Percentiles rank a stretch among this genome's conserved stretches.
These are phyloP conservation scores for Eulithis prunata DNA, from an alignment of 2,888 invertebrate species.

Conservation along the genomic window DNA sequence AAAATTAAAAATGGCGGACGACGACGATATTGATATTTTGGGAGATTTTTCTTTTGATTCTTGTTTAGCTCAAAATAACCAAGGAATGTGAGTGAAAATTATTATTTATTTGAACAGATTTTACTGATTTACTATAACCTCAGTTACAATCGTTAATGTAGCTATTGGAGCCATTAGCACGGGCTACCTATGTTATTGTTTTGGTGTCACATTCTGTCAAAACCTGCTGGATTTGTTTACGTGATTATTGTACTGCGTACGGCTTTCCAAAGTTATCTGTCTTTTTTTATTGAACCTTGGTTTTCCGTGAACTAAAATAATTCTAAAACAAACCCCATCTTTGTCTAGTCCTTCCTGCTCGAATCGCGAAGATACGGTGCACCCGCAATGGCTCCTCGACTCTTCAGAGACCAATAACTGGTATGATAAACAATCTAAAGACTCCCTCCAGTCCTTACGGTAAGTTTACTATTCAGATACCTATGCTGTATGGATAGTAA, in stretches of 20 bases:
- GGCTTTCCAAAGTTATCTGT: neutral
- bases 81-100: constrained; percentile 82
- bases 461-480: constrained; percentile 27
- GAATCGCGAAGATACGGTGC: constrained; percentile 86
- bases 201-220: constrained; percentile 52
- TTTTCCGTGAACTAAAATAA: neutral
- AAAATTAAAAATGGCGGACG: constrained; percentile 85
- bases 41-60: constrained; percentile 89
- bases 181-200: constrained; percentile 32
- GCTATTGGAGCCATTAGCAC: neutral
- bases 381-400: constrained; percentile 86
- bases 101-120: neutral
- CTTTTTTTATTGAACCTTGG: neutral
- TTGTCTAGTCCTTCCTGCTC: constrained; percentile 75
- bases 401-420: constrained; percentile 84
- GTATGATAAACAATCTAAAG: constrained; percentile 79
- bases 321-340: neutral
- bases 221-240: constrained; percentile 34
- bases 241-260: constrained; percentile 27
- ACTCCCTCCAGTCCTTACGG: constrained; percentile 40
- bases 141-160: neutral
- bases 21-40: constrained; percentile 89
- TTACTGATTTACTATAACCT: neutral
- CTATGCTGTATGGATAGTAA: constrained; percentile 20
- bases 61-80: constrained; percentile 84